Percentiles rank a stretch among this genome's conserved stretches.
Evolutionary conservation across 2,797 vertebrate genomes (phyloP).

Genomic region (Pteropus rufus): DNA sequence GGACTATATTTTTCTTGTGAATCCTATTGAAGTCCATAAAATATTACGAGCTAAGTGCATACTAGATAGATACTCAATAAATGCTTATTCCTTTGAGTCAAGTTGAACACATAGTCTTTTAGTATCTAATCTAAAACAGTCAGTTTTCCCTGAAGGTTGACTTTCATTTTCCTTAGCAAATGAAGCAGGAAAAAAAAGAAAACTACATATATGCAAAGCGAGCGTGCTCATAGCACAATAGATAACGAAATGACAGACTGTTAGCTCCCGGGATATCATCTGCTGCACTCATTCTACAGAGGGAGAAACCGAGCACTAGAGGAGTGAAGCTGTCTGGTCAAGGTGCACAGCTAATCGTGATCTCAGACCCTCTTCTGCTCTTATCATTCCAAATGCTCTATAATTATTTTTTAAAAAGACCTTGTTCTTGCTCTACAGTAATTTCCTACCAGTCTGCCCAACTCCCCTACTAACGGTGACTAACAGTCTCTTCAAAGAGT

Average conservation of each 20-base stretch:
- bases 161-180: slow-evolving; percentile 45
- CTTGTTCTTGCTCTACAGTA: not conserved
- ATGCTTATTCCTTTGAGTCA: not conserved
- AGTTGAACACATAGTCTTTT: not conserved
- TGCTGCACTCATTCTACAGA: not conserved
- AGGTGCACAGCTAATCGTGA: not conserved
- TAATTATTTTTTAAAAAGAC: not conserved
- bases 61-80: not conserved
- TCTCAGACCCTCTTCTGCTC: not conserved
- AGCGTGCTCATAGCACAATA: not conserved
- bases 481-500: not conserved
- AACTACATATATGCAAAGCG: not conserved
- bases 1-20: not conserved
- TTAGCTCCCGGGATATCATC: not conserved
- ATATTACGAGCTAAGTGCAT: not conserved
- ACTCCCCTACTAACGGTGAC: not conserved
- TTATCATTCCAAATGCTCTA: not conserved
- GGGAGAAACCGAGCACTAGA: not conserved
- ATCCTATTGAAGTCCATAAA: not conserved
- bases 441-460: not conserved
- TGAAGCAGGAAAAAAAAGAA: not conserved
- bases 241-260: not conserved
- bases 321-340: not conserved
- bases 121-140: not conserved
- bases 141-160: slow-evolving; percentile 17